These are phyloP conservation scores for Pterostichus niger DNA, from an alignment of 2,888 invertebrate species.

Conservation along the genomic window DNA sequence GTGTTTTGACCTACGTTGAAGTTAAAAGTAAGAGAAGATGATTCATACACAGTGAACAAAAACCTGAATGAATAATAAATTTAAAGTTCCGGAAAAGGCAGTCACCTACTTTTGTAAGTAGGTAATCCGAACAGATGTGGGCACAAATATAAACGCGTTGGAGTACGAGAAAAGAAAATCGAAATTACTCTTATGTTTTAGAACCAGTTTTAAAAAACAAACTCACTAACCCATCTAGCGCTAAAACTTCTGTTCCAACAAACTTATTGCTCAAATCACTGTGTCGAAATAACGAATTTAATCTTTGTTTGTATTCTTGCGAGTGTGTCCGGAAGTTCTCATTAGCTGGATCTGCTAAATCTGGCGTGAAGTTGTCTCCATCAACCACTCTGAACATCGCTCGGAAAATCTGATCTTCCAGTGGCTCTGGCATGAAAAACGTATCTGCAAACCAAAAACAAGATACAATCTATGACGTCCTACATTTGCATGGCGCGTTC, in stretches of 20 bases:
- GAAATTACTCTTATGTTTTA: constrained; percentile 3
- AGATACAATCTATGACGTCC: constrained; percentile 25
- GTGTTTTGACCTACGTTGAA: constrained; percentile 17
- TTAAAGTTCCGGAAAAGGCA: constrained; percentile 21
- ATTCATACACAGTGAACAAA: neutral
- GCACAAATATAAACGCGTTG: constrained; percentile 13
- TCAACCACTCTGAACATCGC: constrained; percentile 87
- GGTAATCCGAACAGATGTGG: constrained; percentile 2
- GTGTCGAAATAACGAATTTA: constrained; percentile 86
- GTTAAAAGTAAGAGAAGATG: constrained; percentile 8
- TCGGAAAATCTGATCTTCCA: constrained; percentile 90
- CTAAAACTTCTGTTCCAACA: constrained; percentile 88
- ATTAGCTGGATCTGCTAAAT: constrained; percentile 84
- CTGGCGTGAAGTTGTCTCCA: constrained; percentile 85
- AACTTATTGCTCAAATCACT: constrained; percentile 88
- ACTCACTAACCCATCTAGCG: constrained; percentile 88
- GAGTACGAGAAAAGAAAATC: constrained; percentile 1
- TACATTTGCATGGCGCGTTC: constrained; percentile 38
- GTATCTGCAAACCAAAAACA: constrained; percentile 80
- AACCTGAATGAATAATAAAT: constrained; percentile 1
- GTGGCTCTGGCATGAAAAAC: constrained; percentile 85
- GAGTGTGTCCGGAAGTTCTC: constrained; percentile 86
- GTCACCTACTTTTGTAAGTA: constrained; percentile 37
- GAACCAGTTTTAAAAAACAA: neutral
- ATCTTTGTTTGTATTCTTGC: constrained; percentile 86